Conservation (phyloP, 1,140 invertebrate genomes). For the Anastrepha obliqua region DNA sequence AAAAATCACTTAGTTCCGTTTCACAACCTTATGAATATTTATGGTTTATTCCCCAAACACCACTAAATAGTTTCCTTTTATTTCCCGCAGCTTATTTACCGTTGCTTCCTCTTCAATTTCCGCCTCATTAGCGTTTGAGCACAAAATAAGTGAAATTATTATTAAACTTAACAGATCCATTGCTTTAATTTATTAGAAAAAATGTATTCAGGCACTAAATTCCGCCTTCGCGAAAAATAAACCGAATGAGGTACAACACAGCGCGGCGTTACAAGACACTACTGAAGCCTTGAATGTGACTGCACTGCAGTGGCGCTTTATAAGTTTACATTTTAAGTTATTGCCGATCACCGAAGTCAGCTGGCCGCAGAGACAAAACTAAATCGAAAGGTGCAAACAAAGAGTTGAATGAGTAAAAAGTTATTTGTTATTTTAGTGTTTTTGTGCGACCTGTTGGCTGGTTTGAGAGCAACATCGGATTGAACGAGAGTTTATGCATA, state of each 20-base stretch:
- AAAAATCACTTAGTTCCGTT: no score
- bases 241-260: not conserved
- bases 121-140: not conserved
- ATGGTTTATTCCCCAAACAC: not conserved
- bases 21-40: no score
- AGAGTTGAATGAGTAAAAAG: not conserved
- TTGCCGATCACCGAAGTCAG: constrained; percentile 19
- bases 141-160: not conserved
- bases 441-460: not conserved
- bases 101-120: not conserved
- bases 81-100: not conserved
- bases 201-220: no score
- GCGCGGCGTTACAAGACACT: not conserved
- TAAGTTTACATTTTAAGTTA: not conserved
- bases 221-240: no score
- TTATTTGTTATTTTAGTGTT: not conserved
- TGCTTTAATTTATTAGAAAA: not conserved
- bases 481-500: no score
- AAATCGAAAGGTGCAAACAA: constrained; percentile 6
- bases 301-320: constrained; percentile 10
- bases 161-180: not conserved
- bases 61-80: not conserved
- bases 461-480: not conserved
- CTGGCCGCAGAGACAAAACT: not conserved
- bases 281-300: not conserved